Base-by-base conservation (phyloP, 2,888 invertebrate genomes). In the Mythimna loreyi region DNA sequence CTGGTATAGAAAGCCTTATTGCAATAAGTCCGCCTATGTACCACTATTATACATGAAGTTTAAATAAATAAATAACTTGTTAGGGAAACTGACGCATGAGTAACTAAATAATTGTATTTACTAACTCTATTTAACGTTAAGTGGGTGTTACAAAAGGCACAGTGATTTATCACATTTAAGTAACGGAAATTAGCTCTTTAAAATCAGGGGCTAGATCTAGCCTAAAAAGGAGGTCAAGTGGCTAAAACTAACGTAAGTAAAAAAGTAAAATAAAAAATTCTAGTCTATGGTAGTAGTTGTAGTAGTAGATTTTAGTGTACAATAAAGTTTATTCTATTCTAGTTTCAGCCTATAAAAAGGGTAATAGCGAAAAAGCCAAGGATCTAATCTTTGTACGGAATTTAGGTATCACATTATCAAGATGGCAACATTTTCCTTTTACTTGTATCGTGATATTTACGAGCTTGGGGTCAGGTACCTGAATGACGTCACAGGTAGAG, bases 401-500 rank as follows among this genome's bases (percentile, higher is more conserved):
- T 61, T 56, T 40, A 57, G 49, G 52, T 57, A 56, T 53, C 28
- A 30, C 49, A 55, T 55, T 55, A 59, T 63, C 30, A 52, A 62
- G 55, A 77, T 50, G 23, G 68, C 47, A 67, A 63, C 59, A 73
- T 65, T 74, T 72, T 28, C 75, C 70, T 52, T 65, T 45, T 49
- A 36, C 61, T 61, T 70, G 59, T 69, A 78, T 78, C 59, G 66
- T 61, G 13, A 53, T 72, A 75, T 78, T 65, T 81, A 69, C 67
- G 67, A 50, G 53, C 40, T 49, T 36, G 53, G 40, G 71, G 74
- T 67, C 58, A 43, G 74, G 47, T 65, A 70, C 67, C 55, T 61
- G 30, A 23, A 16, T 69, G 55, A 69, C 50, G 67, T 64, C 60
- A 40, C 43, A 9, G 53, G 45, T 60, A 40, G 65, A 70, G 76